Conservation (phyloP, 2,888 invertebrate species). For the Bimastos eiseni region DNA sequence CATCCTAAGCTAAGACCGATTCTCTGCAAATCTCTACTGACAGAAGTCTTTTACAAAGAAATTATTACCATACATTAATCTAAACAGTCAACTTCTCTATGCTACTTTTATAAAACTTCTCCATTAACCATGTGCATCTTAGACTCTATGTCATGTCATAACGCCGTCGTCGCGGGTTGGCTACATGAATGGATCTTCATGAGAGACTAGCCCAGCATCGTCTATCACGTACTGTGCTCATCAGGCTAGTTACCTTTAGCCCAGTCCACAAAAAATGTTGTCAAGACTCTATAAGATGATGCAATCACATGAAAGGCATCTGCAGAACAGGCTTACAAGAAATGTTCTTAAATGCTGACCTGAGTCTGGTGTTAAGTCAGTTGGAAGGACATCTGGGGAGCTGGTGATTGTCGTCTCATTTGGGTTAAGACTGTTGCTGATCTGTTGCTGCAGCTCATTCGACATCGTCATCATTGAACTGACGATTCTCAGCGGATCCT, state of each 20-base stretch:
- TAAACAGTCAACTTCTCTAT: background rate
- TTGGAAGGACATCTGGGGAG: background rate
- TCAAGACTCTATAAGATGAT: too few relatives aligned
- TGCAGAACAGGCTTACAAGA: background rate
- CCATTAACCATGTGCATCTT: background rate
- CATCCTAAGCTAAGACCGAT: too few relatives aligned
- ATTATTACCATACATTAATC: background rate
- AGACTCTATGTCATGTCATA: too few relatives aligned
- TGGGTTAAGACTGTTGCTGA: background rate
- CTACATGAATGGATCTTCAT: too few relatives aligned
- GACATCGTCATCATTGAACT: background rate
- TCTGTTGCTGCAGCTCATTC: background rate
- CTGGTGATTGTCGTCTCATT: background rate
- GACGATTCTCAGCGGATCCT: background rate
- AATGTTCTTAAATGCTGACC: background rate
- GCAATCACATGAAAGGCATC: background rate
- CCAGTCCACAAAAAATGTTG: too few relatives aligned
- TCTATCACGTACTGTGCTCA: too few relatives aligned
- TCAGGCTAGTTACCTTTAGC: too few relatives aligned
- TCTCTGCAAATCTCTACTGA: too few relatives aligned
- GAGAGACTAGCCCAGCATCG: too few relatives aligned
- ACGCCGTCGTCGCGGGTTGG: too few relatives aligned
- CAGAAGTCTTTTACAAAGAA: too few relatives aligned
- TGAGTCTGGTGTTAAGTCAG: background rate
- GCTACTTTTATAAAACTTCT: background rate